These are phyloP conservation scores for Empidonax traillii DNA, from an alignment of 2,113 vertebrate species.

Conservation along the genomic window DNA sequence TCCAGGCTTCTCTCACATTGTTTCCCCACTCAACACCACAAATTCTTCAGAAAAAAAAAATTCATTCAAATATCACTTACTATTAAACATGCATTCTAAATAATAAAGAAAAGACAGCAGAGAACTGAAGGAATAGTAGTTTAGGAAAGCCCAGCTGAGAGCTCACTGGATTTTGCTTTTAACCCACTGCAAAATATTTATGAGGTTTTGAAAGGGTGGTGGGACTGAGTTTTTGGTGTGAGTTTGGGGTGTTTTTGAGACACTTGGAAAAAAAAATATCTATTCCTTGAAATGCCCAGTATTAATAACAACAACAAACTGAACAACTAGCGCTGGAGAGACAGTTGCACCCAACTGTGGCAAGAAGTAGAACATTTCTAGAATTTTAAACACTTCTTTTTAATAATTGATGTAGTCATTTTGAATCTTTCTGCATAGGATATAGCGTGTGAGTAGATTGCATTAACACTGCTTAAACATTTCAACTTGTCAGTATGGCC, in stretches of 20 bases:
- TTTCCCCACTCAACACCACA: not conserved
- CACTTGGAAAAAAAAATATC: not conserved
- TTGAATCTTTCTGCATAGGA: slow-evolving; percentile 83
- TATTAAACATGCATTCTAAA: not conserved
- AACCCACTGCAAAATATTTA: slow-evolving; percentile 23
- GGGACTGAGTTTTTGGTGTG: not conserved
- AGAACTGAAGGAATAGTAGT: not conserved
- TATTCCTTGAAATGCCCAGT: slow-evolving; percentile 57
- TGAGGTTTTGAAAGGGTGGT: not conserved
- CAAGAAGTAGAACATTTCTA: slow-evolving; percentile 69
- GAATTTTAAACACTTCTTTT: slow-evolving; percentile 83
- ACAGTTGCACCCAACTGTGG: slow-evolving; percentile 80
- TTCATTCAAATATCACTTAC: not conserved
- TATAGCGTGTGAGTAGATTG: slow-evolving; percentile 80
- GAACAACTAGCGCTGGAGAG: slow-evolving; percentile 65
- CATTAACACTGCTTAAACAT: slow-evolving; percentile 86
- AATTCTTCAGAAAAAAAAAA: not conserved
- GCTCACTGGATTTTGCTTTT: not conserved
- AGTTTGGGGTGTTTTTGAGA: not conserved
- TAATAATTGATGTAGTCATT: slow-evolving; percentile 91
- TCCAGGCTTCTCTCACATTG: not conserved
- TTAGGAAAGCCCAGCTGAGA: not conserved
- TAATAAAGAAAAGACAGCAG: not conserved
- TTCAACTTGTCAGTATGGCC: slow-evolving; percentile 87
- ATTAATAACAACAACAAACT: slow-evolving; percentile 54